phyloP scores from a whole-genome alignment of 2,113 vertebrate genomes.

The Phoxinus phoxinus region DNA sequence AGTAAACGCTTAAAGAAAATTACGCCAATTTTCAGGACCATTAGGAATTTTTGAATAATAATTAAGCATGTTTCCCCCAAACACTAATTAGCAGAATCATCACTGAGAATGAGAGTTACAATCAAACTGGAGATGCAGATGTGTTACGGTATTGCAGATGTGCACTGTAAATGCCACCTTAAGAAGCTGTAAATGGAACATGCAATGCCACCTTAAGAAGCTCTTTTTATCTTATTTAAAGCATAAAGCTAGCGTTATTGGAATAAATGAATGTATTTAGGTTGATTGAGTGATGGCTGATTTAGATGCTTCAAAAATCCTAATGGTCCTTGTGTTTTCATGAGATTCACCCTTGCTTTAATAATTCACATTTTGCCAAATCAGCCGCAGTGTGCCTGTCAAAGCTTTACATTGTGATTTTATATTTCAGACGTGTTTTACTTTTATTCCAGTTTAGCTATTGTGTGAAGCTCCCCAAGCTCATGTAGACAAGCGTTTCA shows the following conservation, averaged over 20 bases:
- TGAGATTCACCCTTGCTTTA: conserved; percentile 12
- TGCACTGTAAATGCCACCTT: too few species aligned
- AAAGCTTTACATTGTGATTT: conserved; percentile 58
- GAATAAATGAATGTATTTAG: too few species aligned
- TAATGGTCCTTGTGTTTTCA: not conserved
- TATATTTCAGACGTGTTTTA: conserved; percentile 52
- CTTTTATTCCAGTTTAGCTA: conserved; percentile 54
- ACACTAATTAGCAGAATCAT: too few species aligned
- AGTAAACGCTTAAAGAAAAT: not conserved
- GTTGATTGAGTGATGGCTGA: not conserved
- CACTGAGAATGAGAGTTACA: too few species aligned
- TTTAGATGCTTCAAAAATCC: not conserved
- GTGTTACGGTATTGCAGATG: not conserved
- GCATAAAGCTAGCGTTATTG: not conserved
- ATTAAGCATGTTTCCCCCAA: too few species aligned
- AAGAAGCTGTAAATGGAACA: too few species aligned
- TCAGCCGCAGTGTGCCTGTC: conserved; percentile 36
- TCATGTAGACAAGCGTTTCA: conserved; percentile 59
- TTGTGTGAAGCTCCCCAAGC: conserved; percentile 53
- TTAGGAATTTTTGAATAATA: not conserved
- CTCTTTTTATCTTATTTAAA: too few species aligned
- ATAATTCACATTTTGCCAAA: not conserved
- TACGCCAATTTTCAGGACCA: not conserved
- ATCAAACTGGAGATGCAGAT: not conserved
- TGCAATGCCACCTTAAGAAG: too few species aligned